phyloP scores from a whole-genome alignment of 2,888 invertebrate species.

The Trachelus troglodyta region DNA sequence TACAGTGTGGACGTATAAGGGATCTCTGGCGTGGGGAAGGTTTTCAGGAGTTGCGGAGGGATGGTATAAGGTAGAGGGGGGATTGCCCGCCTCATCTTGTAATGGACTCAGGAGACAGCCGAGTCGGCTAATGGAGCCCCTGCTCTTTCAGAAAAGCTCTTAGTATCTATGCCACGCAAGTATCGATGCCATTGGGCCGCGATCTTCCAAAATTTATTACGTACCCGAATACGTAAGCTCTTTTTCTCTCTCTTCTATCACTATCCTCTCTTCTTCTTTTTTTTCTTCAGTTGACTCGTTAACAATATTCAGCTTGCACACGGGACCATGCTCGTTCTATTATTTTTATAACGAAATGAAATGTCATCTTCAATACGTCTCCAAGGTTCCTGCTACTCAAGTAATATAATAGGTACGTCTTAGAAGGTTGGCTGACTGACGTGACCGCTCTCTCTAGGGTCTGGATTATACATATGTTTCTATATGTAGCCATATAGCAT shows the following conservation, averaged over 20 bases:
- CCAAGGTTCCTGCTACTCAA: conserved; percentile 17
- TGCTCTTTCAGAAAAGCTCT: conserved; percentile 64
- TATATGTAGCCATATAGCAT: not conserved
- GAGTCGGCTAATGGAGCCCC: conserved; percentile 65
- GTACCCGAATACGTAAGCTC: not conserved
- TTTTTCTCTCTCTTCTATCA: not conserved
- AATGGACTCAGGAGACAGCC: conserved; percentile 67
- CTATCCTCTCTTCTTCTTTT: not conserved
- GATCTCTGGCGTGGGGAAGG: conserved; percentile 37
- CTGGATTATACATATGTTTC: not conserved
- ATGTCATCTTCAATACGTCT: not conserved
- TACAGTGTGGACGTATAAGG: conserved; percentile 22
- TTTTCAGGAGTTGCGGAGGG: conserved; percentile 12
- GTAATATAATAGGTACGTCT: conserved; percentile 36
- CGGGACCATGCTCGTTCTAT: not conserved
- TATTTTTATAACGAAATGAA: not conserved
- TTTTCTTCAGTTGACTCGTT: not conserved
- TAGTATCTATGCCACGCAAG: conserved; percentile 60
- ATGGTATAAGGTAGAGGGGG: conserved; percentile 3
- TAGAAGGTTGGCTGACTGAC: not conserved
- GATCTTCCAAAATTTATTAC: conserved; percentile 46
- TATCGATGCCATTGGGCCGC: conserved; percentile 60
- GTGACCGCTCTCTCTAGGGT: not conserved
- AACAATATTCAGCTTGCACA: not conserved
- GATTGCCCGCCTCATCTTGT: conserved; percentile 61